Percentiles rank a stretch among this genome's conserved stretches.
Evolutionary conservation across 2,113 vertebrate genomes (phyloP).

Genomic region (Delphinapterus leucas): DNA sequence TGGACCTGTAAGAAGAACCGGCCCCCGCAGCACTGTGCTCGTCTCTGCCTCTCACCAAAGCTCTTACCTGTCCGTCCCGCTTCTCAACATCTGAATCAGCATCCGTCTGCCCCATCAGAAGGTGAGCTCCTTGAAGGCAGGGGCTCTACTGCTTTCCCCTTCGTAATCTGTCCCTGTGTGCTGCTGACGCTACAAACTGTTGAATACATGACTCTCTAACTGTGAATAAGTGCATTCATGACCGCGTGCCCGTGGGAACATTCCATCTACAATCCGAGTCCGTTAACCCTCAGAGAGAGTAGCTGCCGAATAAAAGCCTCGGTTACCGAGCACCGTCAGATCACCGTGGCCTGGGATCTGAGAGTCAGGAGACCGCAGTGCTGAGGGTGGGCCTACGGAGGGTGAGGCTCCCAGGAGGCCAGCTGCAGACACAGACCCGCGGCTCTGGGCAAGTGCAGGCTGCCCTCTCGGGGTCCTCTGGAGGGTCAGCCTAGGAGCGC

Average conservation of each 20-base stretch:
- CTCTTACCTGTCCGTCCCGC: fast-evolving
- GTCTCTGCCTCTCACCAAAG: background rate
- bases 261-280: background rate
- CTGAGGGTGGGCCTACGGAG: background rate
- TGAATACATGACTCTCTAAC: background rate
- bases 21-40: fast-evolving
- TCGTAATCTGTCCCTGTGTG: background rate
- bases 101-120: background rate
- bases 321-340: background rate
- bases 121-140: background rate
- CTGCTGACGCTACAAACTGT: fast-evolving
- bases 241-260: background rate
- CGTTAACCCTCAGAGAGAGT: background rate
- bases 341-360: background rate
- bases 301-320: background rate
- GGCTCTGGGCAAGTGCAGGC: fast-evolving
- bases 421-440: background rate
- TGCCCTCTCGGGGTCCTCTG: fast-evolving
- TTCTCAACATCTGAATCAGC: fast-evolving
- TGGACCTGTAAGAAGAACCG: fast-evolving
- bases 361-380: background rate
- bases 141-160: too few species aligned
- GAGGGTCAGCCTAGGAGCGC: background rate
- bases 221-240: background rate
- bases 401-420: background rate